Percentiles rank a stretch among this genome's conserved stretches.
Evolutionary conservation across 2,797 vertebrate species (phyloP).

Genomic region (Zalophus californianus): DNA sequence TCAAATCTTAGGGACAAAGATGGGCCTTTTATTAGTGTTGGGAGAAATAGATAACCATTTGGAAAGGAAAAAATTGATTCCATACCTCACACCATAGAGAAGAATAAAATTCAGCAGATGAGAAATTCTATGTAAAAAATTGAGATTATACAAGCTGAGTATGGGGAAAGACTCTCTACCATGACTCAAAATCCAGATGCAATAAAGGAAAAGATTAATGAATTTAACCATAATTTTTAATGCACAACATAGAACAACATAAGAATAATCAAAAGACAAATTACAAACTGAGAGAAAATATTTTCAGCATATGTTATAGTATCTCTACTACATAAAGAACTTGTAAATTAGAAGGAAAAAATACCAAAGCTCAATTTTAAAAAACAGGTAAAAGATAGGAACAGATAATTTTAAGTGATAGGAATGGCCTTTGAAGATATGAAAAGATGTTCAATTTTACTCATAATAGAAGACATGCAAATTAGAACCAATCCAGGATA

Average conservation of each 20-base stretch:
- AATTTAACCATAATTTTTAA: not conserved
- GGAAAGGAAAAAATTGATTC: not conserved
- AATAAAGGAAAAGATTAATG: not conserved
- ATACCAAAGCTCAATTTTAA: not conserved
- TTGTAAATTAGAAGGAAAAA: not conserved
- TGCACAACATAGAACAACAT: not conserved
- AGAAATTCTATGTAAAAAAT: conserved; percentile 6
- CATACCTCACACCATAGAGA: not conserved
- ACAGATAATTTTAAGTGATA: not conserved
- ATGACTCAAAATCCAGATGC: not conserved
- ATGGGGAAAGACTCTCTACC: not conserved
- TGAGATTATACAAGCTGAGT: not conserved
- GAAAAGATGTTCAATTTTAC: not conserved
- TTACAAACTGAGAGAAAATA: not conserved
- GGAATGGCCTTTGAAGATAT: not conserved
- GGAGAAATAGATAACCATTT: not conserved
- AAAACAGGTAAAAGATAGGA: not conserved
- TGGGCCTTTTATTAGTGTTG: not conserved
- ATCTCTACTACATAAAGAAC: not conserved
- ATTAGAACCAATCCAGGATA: conserved; percentile 19
- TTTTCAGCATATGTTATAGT: not conserved
- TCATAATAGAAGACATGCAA: conserved; percentile 34
- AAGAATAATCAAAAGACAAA: conserved; percentile 43
- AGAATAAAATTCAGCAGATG: not conserved
- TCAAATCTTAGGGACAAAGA: conserved; percentile 9